A percentile compares a stretch with the other conserved stretches of the same genome.
Conservation (phyloP, 2,113 vertebrate species). For the Sarotherodon lohbergeri region DNA sequence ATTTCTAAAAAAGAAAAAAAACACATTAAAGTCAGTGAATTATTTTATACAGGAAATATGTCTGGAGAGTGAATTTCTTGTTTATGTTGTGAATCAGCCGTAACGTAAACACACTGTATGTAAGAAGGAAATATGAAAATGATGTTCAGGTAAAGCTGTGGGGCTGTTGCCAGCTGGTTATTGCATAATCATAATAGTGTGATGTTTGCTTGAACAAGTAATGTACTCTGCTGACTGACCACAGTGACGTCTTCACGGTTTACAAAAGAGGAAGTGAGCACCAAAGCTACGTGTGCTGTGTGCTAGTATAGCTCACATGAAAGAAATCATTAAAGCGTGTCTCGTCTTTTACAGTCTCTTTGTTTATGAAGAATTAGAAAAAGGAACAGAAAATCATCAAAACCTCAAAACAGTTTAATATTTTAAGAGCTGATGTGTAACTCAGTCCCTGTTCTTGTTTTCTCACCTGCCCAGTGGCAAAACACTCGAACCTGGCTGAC, state of each 20-base stretch:
- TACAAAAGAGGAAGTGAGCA: neutral
- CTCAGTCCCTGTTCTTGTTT: neutral
- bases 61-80: neutral
- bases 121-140: neutral
- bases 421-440: neutral
- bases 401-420: neutral
- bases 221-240: neutral
- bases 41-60: neutral
- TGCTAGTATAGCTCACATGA: neutral
- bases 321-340: neutral
- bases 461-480: constrained; percentile 67
- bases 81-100: neutral
- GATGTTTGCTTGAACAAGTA: neutral
- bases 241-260: neutral
- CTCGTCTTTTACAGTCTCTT: neutral
- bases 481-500: constrained; percentile 76
- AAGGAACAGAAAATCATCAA: neutral
- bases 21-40: neutral
- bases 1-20: neutral
- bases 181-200: neutral
- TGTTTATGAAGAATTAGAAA: neutral
- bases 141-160: neutral
- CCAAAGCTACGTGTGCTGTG: neutral
- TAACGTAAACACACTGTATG: neutral
- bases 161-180: neutral